A percentile compares a stretch with the other conserved stretches of the same genome.
Conservation (phyloP, 2,888 invertebrate species). For the Plutella xylostella region DNA sequence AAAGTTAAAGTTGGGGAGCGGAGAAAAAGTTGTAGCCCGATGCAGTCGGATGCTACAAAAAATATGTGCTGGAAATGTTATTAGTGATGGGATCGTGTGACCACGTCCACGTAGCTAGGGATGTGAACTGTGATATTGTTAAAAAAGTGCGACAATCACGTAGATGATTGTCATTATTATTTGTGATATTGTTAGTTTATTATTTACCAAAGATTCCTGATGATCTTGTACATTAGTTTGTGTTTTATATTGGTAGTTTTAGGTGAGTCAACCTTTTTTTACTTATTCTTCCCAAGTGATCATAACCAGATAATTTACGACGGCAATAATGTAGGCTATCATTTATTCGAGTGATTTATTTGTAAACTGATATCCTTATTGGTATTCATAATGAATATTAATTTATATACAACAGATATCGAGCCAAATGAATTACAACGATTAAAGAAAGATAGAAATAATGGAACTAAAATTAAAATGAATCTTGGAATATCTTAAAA, state of each 20-base stretch:
- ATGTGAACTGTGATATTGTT: slow-evolving; percentile 62
- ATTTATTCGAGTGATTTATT: slow-evolving; percentile 5
- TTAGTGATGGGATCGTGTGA: slow-evolving; percentile 63
- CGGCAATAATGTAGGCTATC: slow-evolving; percentile 3
- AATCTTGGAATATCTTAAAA: no score
- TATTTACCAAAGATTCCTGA: slow-evolving; percentile 70
- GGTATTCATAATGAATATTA: slow-evolving; percentile 4
- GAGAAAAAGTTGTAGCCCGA: slow-evolving; percentile 59
- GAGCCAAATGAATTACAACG: no score
- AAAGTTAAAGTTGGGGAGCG: slow-evolving; percentile 48
- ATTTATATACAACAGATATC: no score
- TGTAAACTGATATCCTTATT: slow-evolving; percentile 3
- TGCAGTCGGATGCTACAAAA: slow-evolving; percentile 57
- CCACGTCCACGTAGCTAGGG: slow-evolving; percentile 63
- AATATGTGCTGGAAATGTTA: slow-evolving; percentile 52
- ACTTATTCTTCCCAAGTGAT: neutral
- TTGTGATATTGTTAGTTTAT: slow-evolving; percentile 66
- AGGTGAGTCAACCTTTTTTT: slow-evolving; percentile 43
- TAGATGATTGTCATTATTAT: slow-evolving; percentile 60
- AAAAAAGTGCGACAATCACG: slow-evolving; percentile 53
- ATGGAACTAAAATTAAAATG: no score
- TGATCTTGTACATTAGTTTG: slow-evolving; percentile 69
- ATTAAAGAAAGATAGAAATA: no score
- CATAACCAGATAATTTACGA: neutral
- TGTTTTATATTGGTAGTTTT: slow-evolving; percentile 70